Evolutionary conservation across 1,140 invertebrate species (phyloP), one percentile per base, ranked within the genome.

Genomic region (Lordiphosa collinella): DNA sequence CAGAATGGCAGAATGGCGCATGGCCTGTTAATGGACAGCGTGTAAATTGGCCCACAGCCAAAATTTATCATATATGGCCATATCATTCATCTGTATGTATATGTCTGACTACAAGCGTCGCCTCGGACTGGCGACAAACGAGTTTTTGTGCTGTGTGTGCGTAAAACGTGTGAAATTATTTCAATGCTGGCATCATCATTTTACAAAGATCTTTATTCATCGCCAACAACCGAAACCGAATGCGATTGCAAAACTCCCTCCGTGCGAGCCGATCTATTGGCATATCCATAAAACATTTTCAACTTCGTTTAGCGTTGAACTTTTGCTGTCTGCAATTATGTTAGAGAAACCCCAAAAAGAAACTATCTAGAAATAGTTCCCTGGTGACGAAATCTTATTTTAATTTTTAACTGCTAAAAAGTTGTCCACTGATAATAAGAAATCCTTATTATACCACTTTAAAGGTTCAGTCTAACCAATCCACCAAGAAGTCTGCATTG

Each of bases 151-250:
- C 60, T 76, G 66, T 82, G 78, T 80, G 73, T 84, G 58, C 62
- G 53, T 48, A 54, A 70, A 84, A 85, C 58, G 78, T 84, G 78
- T 84, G 78, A 84, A 84, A 73, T 78, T 78, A 85, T 69, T 73
- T 65, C 68, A 61, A 62, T 63, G 78, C 54, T 82, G 64, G 73
- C 68, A 84, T 84, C 69, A 84, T 84, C 79, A 73, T 84, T 84
- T 84, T 84, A 84, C 78, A 84, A 84, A 84, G 78, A 85, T 85
- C 63, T 84, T 84, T 84, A 84, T 84, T 84, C 78, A 84, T 84
- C 12, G 25, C 36, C 31, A 32, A 16, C 18, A n/a, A 16, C 44
- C 29, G 12, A 25, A n/a, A 16, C 44, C 29, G 12, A 25, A 44
- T 3, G 25, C 12, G 41, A 44, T 44, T 44, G 41, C 41, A 22